Conservation (phyloP, 1,140 invertebrate species). For the Halesus radiatus region DNA sequence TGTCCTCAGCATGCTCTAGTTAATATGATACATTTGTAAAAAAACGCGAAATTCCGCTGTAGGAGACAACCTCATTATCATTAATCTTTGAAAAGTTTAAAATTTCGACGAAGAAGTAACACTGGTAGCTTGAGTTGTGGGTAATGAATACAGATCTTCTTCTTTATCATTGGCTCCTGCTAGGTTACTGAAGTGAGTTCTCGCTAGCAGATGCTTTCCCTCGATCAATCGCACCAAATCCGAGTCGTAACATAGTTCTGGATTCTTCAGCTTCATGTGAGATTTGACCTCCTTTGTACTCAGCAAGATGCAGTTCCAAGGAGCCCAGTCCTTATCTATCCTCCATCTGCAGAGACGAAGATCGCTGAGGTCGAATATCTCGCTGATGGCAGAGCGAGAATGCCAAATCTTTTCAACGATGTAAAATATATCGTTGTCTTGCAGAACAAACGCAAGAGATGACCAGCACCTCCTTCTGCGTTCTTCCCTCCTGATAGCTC, state of each 20-base stretch:
- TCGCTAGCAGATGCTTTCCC: conserved; percentile 66
- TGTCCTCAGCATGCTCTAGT: too few species aligned
- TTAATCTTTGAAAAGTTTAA: too few species aligned
- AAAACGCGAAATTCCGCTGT: too few species aligned
- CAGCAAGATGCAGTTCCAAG: conserved; percentile 81
- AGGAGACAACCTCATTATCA: too few species aligned
- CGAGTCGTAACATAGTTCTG: conserved; percentile 71
- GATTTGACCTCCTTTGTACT: conserved; percentile 75
- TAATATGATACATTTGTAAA: too few species aligned
- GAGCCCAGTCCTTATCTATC: conserved; percentile 74
- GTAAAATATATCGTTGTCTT: conserved; percentile 76
- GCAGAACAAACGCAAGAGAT: conserved; percentile 73
- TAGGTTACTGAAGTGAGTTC: conserved; percentile 66
- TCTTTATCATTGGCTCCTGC: conserved; percentile 55
- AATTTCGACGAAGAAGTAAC: background rate
- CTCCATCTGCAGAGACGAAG: conserved; percentile 74
- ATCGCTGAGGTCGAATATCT: conserved; percentile 71
- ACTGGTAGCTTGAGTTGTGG: conserved; percentile 22
- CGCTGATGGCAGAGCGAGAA: conserved; percentile 75
- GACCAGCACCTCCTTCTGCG: conserved; percentile 70
- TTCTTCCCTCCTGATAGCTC: conserved; percentile 74
- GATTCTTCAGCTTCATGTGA: conserved; percentile 70
- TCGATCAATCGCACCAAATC: conserved; percentile 67
- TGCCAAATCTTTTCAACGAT: conserved; percentile 79
- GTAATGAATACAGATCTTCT: conserved; percentile 70